Evolutionary conservation across 2,888 invertebrate species (phyloP).

Genomic region (Agonopterix alstromeriana): DNA sequence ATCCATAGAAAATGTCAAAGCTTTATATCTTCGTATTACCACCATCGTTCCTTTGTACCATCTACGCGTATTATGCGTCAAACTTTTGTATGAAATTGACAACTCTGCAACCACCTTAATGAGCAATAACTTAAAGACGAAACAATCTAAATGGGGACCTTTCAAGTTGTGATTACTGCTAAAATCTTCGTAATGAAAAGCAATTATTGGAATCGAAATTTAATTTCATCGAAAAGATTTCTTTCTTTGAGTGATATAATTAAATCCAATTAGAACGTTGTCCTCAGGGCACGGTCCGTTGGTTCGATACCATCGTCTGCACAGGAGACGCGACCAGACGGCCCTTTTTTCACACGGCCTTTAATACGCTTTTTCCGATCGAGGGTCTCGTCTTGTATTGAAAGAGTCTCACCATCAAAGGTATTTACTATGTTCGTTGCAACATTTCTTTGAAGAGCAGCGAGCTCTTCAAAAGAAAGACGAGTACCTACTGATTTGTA

Average conservation of each 20-base stretch:
- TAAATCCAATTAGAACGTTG: slow-evolving; percentile 38
- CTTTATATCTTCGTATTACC: too few relatives aligned
- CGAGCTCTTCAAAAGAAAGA: neutral
- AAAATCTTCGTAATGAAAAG: slow-evolving; percentile 2
- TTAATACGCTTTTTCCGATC: slow-evolving; percentile 21
- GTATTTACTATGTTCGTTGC: neutral
- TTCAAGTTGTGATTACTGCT: too few relatives aligned
- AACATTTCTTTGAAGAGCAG: slow-evolving; percentile 4
- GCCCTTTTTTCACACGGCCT: slow-evolving; percentile 52
- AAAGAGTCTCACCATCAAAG: neutral
- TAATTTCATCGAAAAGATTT: slow-evolving; percentile 10
- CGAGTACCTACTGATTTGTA: too few relatives aligned
- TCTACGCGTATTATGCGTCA: too few relatives aligned
- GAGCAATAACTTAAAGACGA: too few relatives aligned
- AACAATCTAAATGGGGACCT: too few relatives aligned
- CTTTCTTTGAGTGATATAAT: slow-evolving; percentile 24
- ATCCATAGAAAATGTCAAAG: too few relatives aligned
- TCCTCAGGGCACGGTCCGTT: slow-evolving; percentile 34
- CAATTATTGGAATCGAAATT: slow-evolving; percentile 9
- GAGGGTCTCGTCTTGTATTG: slow-evolving; percentile 9
- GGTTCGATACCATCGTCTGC: slow-evolving; percentile 38
- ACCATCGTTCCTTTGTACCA: too few relatives aligned
- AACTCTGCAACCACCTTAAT: too few relatives aligned
- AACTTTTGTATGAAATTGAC: too few relatives aligned
- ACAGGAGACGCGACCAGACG: slow-evolving; percentile 9